Conservation (phyloP, 2,797 vertebrate genomes). For the Catostomus latipinnis region DNA sequence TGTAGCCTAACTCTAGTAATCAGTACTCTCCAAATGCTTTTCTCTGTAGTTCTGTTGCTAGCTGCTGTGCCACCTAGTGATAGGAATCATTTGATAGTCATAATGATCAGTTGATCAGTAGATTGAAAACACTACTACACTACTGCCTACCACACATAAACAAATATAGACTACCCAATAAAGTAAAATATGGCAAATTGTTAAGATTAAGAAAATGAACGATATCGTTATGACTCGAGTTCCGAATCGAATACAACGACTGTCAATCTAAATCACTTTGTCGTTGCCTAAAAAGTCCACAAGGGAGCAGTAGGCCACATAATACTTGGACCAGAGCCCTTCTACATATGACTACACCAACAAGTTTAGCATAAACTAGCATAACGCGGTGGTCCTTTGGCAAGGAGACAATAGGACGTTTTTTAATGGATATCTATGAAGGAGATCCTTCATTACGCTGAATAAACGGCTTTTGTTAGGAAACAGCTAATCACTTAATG, state of each 20-base stretch:
- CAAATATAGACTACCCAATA: too few species aligned
- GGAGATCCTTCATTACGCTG: too few species aligned
- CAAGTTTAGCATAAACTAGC: too few species aligned
- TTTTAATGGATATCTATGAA: too few species aligned
- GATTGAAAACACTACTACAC: too few species aligned
- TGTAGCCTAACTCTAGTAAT: not conserved
- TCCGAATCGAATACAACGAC: too few species aligned
- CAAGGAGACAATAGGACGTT: too few species aligned
- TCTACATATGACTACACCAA: not conserved
- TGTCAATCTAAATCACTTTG: not conserved
- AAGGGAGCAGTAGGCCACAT: slow-evolving; percentile 45
- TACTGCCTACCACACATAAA: too few species aligned
- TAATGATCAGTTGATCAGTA: not conserved
- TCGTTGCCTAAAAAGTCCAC: slow-evolving; percentile 14
- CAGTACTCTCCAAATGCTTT: not conserved
- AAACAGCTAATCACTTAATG: too few species aligned
- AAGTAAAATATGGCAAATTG: too few species aligned
- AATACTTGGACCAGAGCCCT: not conserved
- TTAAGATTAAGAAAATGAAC: not conserved
- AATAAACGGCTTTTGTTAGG: too few species aligned
- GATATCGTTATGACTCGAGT: not conserved
- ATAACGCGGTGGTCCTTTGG: too few species aligned
- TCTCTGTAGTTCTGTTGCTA: not conserved
- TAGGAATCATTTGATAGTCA: not conserved
- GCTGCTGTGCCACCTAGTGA: slow-evolving; percentile 21